Percentiles rank a stretch among this genome's conserved stretches.
phyloP scores from a whole-genome alignment of 2,113 vertebrate genomes.

The Hippocampus barbouri region DNA sequence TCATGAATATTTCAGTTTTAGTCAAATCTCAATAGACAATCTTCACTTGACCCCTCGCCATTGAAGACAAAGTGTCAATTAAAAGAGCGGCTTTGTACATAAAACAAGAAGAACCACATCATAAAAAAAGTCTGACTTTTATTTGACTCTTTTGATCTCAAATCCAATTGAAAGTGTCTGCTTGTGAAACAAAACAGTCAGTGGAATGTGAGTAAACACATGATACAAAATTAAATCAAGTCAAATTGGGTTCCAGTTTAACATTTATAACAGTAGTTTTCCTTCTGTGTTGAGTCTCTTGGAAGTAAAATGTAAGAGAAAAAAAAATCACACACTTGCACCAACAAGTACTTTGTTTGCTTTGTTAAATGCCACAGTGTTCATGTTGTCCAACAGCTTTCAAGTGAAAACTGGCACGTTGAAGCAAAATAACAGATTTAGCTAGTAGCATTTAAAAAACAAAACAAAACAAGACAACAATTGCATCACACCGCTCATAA shows the following conservation, averaged over 20 bases:
- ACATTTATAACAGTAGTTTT: conserved; percentile 1
- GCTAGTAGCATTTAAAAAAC: conserved; percentile 20
- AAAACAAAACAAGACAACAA: conserved; percentile 17
- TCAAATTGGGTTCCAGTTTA: background rate
- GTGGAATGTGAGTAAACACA: conserved; percentile 53
- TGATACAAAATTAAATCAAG: conserved; percentile 9
- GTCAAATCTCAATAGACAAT: background rate
- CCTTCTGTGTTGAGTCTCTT: background rate
- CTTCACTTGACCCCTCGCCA: background rate
- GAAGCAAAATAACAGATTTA: conserved; percentile 11
- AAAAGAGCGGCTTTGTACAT: background rate
- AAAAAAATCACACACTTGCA: background rate
- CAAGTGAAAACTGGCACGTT: conserved; percentile 34
- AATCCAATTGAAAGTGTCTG: conserved; percentile 44
- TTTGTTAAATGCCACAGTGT: conserved; percentile 17
- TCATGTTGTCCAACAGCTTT: conserved; percentile 29
- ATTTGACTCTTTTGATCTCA: conserved; percentile 36
- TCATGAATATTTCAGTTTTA: background rate
- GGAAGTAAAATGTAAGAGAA: background rate
- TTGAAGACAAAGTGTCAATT: background rate
- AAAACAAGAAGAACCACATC: conserved; percentile 2
- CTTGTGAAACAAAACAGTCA: conserved; percentile 51
- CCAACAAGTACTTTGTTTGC: background rate
- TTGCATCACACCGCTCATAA: conserved; percentile 19
- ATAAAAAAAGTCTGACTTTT: conserved; percentile 41